Evolutionary conservation across 2,797 vertebrate species (phyloP).

Genomic region (Carapus acus): DNA sequence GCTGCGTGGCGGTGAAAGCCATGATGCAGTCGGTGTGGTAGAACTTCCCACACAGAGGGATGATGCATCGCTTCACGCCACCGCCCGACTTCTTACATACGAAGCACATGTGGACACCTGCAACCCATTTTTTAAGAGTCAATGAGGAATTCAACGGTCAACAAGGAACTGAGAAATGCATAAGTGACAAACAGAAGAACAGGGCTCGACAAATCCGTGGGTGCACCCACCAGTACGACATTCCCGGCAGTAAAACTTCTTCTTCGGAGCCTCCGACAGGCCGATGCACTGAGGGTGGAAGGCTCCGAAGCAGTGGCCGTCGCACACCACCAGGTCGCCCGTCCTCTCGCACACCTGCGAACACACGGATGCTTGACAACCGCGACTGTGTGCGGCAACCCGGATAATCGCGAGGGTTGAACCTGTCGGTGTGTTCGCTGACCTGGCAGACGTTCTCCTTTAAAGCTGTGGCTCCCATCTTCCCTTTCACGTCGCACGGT

Average conservation of each 20-base stretch:
- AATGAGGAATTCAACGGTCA: no score
- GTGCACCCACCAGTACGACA: constrained; percentile 86
- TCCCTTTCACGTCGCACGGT: constrained; percentile 68
- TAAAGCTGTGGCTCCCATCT: constrained; percentile 83
- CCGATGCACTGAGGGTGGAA: constrained; percentile 94
- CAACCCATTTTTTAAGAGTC: constrained; percentile 13
- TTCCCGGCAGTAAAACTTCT: constrained; percentile 91
- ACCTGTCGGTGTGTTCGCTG: constrained; percentile 20
- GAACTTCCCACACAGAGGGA: constrained; percentile 94
- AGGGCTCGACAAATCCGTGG: no score
- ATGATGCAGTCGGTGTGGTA: constrained; percentile 88
- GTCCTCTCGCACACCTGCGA: constrained; percentile 91
- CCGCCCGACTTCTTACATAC: constrained; percentile 87
- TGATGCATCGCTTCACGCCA: constrained; percentile 88
- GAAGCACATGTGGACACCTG: constrained; percentile 90
- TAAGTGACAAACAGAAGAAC: no score
- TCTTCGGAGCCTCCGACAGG: constrained; percentile 82
- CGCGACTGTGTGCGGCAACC: not conserved
- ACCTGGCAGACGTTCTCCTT: constrained; percentile 99
- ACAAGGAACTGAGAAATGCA: no score
- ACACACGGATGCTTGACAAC: constrained; percentile 8
- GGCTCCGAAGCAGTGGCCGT: constrained; percentile 95
- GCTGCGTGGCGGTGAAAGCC: constrained; percentile 79
- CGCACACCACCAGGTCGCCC: constrained; percentile 89
- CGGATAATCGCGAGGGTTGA: no score